Base-by-base conservation (phyloP, 1,140 invertebrate genomes). In the Sitophilus oryzae region DNA sequence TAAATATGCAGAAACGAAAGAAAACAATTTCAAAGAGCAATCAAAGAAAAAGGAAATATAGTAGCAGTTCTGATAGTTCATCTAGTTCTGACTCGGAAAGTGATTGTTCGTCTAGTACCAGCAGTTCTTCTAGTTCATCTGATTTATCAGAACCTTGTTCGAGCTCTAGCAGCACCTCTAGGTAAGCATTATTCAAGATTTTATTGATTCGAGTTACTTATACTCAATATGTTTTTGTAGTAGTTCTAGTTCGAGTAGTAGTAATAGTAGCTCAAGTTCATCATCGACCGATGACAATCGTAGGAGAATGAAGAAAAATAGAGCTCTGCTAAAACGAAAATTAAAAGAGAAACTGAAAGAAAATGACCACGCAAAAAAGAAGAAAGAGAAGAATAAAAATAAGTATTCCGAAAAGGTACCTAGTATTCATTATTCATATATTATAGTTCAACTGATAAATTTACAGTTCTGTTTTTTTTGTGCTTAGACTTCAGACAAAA, bases 21-120 rank as follows among this genome's bases (percentile, higher is more conserved):
- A 49, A 47, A 47, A n/a, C 14, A 2, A 47, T 36, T 0, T 3
- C 45, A 1, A 49, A 49, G 40, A 23, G 20, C 2, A 53, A 45
- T 38, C 42, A 21, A 14, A 53, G 51, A 25, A 45, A 45, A 44
- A 38, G 37, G 35, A 51, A 51, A 51, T 21, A 42, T 21, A 51
- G 38, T 15, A 51, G 37, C 3, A 51, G 48, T 18, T 51, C 48
- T 15, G 48, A 51, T 22, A 48, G n/a, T 36, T 53, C 51, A 22
- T 36, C 51, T n/a, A 51, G 40, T 16, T 53, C 42, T 14, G 46
- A 50, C 15, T 56, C 53, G 3, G 49, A 51, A 42, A 57, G 55
- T 19, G 49, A 44, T 35, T 44, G 46, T n/a, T 43, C 30, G 36
- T 43, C 22, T 16, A 58, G 41, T 10, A 43, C 30, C 11, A 44